Evolutionary conservation across 1,140 invertebrate genomes (phyloP).

Genomic region (Zelostemma sp.): DNA sequence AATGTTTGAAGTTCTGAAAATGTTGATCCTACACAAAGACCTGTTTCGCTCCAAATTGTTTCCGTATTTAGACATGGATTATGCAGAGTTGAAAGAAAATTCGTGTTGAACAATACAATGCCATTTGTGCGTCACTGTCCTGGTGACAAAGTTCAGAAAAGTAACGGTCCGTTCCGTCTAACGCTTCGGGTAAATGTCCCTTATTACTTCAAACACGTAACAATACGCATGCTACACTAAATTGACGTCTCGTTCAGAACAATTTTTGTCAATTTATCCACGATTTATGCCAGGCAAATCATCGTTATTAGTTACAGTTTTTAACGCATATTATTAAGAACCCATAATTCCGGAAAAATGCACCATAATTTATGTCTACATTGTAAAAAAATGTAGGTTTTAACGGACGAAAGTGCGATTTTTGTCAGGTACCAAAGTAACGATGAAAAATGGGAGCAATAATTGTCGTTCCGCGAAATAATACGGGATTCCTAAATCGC

Average conservation of each 20-base stretch:
- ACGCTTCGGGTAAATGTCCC: constrained; percentile 64
- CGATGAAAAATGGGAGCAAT: constrained; percentile 2
- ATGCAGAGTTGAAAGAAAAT: neutral
- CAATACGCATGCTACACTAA: constrained; percentile 29
- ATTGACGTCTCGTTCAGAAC: constrained; percentile 29
- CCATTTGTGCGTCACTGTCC: constrained; percentile 37
- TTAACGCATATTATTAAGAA: constrained; percentile 2
- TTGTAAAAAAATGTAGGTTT: too few species aligned
- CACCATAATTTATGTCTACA: neutral
- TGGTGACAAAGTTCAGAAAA: constrained; percentile 44
- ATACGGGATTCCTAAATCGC: constrained; percentile 21
- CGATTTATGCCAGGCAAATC: too few species aligned
- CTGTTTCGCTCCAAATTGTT: neutral
- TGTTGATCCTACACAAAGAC: too few species aligned
- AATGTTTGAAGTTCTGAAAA: too few species aligned
- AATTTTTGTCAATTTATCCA: constrained; percentile 26
- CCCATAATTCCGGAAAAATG: neutral
- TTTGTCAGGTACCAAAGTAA: neutral
- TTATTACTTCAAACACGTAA: constrained; percentile 48
- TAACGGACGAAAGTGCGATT: too few species aligned
- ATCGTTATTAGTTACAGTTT: constrained; percentile 10
- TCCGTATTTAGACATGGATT: constrained; percentile 2
- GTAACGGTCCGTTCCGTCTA: constrained; percentile 67
- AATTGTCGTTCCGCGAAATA: constrained; percentile 8
- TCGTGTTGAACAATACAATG: constrained; percentile 15